phyloP scores from a whole-genome alignment of 2,113 vertebrate species.

The Carassius carassius region DNA sequence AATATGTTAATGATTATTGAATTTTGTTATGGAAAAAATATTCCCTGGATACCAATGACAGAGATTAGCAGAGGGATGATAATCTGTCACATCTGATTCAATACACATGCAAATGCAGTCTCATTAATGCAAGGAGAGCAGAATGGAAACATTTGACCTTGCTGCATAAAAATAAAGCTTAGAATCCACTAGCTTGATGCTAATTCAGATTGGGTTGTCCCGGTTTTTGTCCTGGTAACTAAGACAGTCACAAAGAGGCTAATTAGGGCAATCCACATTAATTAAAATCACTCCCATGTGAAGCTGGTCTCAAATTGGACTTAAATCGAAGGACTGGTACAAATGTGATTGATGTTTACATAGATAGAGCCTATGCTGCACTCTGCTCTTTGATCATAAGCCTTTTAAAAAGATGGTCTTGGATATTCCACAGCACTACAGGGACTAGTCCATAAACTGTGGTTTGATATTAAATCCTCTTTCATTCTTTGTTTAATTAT shows the following conservation, averaged over 20 bases:
- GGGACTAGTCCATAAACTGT: slow-evolving; percentile 1
- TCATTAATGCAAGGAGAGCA: slow-evolving; percentile 70
- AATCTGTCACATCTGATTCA: slow-evolving; percentile 70
- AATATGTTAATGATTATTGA: not conserved
- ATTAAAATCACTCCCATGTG: slow-evolving; percentile 76
- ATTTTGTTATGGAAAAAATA: slow-evolving; percentile 60
- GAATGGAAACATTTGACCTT: slow-evolving; percentile 75
- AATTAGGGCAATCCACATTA: slow-evolving; percentile 78
- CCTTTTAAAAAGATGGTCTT: not conserved
- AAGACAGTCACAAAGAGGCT: slow-evolving; percentile 71
- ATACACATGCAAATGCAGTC: slow-evolving; percentile 59
- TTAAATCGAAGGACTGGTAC: slow-evolving; percentile 62
- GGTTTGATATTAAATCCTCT: slow-evolving; percentile 17
- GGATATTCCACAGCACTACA: not conserved
- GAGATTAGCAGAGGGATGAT: slow-evolving; percentile 62
- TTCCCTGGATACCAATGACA: slow-evolving; percentile 55
- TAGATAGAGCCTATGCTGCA: not conserved
- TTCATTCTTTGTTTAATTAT: slow-evolving; percentile 14
- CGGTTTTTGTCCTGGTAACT: slow-evolving; percentile 71
- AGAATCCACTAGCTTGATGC: slow-evolving; percentile 67
- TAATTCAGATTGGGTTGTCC: slow-evolving; percentile 68
- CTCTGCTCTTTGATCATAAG: not conserved
- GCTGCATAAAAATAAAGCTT: slow-evolving; percentile 74
- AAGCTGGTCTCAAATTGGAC: slow-evolving; percentile 70
- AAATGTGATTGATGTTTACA: slow-evolving; percentile 51